Base-by-base conservation (phyloP, 2,113 vertebrate genomes). In the Philantomba maxwellii region DNA sequence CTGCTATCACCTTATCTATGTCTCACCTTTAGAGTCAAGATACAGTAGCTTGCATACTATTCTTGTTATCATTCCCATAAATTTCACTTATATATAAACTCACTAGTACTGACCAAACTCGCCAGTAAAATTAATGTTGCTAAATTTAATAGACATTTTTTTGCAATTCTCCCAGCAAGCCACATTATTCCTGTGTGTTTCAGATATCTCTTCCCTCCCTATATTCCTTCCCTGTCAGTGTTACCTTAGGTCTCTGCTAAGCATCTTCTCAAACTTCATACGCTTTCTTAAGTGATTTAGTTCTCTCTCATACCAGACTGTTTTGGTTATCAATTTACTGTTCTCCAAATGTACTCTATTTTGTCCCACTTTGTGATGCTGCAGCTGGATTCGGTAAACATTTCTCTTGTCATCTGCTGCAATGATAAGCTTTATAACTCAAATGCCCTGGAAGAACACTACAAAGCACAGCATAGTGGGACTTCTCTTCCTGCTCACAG, bases 61-160 rank as follows among this genome's bases (percentile, higher is more conserved):
- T 39, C n/a, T 66, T 70, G 66, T 39, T 93, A 43, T 36, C 90
- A 95, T 36, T 81, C 16, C 16, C 57, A 58, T 78, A 62, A 84
- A 91, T 91, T 84, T 77, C 47, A 94, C 55, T 92, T 25, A 83
- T 39, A 87, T 16, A 87, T 51, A 89, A 96, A 95, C 53, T 47
- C n/a, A 84, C 30, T 19, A 66, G 8, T 89, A 7, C 25, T 90
- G 51, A 58, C 17, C 51, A 93, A 94, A 93, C 16, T 86, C 47
- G 91, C 4, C 49, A 85, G 81, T 87, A 14, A 83, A 82, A 97
- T 81, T 30, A 87, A 91, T 53, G 26, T 45, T 91, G 43, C 2
- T 91, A 91, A 96, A 91, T 70, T 3, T n/a, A 95, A 70, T 0
- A 77, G 6, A 92, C 10, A 70, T n/a, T 73, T 77, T 78, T 12